These are phyloP conservation scores for Exephanes ischioxanthus DNA, from an alignment of 2,888 invertebrate genomes.

Conservation along the genomic window DNA sequence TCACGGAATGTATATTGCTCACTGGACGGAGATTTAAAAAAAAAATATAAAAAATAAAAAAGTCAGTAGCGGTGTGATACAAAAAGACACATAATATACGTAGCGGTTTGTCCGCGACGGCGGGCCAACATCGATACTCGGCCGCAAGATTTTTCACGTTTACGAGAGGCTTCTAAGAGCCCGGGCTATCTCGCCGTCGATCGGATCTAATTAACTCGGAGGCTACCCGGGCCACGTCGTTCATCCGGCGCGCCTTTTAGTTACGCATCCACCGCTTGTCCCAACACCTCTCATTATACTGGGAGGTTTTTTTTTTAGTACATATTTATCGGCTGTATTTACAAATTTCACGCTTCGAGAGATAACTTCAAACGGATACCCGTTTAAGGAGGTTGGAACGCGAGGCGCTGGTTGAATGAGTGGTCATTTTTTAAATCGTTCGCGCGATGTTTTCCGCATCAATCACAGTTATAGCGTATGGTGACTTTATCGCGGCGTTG, in stretches of 20 bases:
- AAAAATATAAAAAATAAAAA: background rate
- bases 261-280: conserved; percentile 11
- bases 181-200: conserved; percentile 41
- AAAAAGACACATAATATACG: background rate
- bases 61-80: conserved; percentile 23
- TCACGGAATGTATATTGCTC: conserved; percentile 33
- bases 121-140: background rate
- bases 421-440: no score
- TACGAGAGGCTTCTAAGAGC: conserved; percentile 39
- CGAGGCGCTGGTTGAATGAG: no score
- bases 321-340: conserved; percentile 32
- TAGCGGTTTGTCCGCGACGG: background rate
- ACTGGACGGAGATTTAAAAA: conserved; percentile 7
- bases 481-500: no score
- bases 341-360: conserved; percentile 34
- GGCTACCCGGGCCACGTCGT: conserved; percentile 29
- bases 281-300: conserved; percentile 22
- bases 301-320: background rate
- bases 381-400: background rate
- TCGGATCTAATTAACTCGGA: conserved; percentile 59
- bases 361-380: conserved; percentile 11
- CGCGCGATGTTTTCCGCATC: no score
- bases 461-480: no score
- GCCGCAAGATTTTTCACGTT: conserved; percentile 32
- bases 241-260: conserved; percentile 35